These are phyloP conservation scores for Nymphicus hollandicus DNA, from an alignment of 2,113 vertebrate species.

Conservation along the genomic window DNA sequence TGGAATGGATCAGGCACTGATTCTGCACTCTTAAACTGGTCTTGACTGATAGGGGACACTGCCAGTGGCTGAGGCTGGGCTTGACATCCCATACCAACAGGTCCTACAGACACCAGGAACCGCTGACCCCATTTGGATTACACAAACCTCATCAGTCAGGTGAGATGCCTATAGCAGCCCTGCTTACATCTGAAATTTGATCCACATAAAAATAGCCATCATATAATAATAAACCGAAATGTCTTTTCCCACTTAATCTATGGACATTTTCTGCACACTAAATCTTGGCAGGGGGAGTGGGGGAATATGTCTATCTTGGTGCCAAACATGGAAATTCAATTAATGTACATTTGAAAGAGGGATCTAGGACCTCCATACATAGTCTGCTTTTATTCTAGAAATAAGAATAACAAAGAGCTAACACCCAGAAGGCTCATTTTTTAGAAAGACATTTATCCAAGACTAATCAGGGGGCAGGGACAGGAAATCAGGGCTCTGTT, in stretches of 20 bases:
- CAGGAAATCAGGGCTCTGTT: background rate
- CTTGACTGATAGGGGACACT: background rate
- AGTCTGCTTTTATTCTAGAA: background rate
- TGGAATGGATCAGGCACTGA: background rate
- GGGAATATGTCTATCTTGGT: background rate
- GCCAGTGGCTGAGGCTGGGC: slow-evolving; percentile 16
- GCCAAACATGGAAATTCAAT: slow-evolving; percentile 44
- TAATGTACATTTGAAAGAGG: slow-evolving; percentile 1
- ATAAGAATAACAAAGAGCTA: slow-evolving; percentile 20
- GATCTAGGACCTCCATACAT: slow-evolving; percentile 1
- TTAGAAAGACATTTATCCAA: background rate
- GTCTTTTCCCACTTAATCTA: background rate
- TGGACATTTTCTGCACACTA: background rate
- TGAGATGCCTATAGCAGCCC: slow-evolving; percentile 17
- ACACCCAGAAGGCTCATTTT: background rate
- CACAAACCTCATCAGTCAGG: slow-evolving; percentile 23
- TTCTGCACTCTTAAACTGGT: background rate
- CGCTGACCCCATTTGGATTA: slow-evolving; percentile 3
- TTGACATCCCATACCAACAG: background rate
- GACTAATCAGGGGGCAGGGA: background rate
- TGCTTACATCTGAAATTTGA: background rate
- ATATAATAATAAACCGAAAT: background rate
- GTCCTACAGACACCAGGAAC: background rate
- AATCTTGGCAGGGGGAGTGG: background rate
- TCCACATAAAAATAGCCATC: background rate